A percentile compares a stretch with the other conserved stretches of the same genome.
Conservation (phyloP, 2,888 invertebrate species). For the Cancer borealis region DNA sequence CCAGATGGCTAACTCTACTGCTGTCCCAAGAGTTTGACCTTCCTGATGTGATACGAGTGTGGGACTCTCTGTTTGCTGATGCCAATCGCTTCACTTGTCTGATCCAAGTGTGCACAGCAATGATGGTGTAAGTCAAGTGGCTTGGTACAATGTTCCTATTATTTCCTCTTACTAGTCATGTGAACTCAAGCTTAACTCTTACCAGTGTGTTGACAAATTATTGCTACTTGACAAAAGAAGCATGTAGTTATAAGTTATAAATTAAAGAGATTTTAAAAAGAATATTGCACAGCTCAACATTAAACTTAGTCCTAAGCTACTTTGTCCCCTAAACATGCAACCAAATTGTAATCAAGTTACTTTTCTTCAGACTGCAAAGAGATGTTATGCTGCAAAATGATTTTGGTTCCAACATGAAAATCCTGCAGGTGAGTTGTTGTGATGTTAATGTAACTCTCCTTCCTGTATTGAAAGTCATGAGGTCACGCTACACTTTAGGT, state of each 20-base stretch:
- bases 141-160: not conserved
- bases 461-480: not conserved
- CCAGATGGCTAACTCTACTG: slow-evolving; percentile 95
- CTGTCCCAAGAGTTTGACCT: slow-evolving; percentile 98
- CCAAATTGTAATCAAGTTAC: not conserved
- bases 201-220: not conserved
- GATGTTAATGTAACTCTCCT: not conserved
- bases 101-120: slow-evolving; percentile 95
- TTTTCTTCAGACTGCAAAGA: slow-evolving; percentile 86
- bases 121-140: slow-evolving; percentile 88
- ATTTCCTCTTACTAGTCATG: not conserved
- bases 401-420: slow-evolving; percentile 95
- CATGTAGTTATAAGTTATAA: no score
- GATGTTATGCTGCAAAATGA: slow-evolving; percentile 91
- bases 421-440: slow-evolving; percentile 86
- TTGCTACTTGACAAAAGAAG: no score
- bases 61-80: slow-evolving; percentile 98
- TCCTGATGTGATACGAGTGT: slow-evolving; percentile 97
- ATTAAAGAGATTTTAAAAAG: no score
- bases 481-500: not conserved
- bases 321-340: not conserved
- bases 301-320: not conserved
- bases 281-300: no score
- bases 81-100: slow-evolving; percentile 93
- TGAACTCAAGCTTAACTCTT: not conserved